phyloP scores from a whole-genome alignment of 1,140 invertebrate species.

The Megathymus violae region DNA sequence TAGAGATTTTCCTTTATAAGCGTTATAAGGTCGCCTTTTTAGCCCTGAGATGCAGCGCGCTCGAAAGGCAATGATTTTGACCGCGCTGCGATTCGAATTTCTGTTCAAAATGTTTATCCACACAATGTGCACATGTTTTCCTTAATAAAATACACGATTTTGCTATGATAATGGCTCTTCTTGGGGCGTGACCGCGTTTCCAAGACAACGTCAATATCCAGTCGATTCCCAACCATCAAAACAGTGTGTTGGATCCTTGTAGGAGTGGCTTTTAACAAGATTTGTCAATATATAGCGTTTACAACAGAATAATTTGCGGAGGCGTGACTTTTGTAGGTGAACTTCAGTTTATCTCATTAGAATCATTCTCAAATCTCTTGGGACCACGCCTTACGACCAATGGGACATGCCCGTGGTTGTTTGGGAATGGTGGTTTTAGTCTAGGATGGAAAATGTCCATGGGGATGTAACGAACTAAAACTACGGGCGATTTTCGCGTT shows the following conservation, averaged over 20 bases:
- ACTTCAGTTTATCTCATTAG: conserved; percentile 51
- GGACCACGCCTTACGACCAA: conserved; percentile 58
- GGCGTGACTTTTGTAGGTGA: conserved; percentile 52
- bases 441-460: conserved; percentile 27
- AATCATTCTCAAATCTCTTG: conserved; percentile 32
- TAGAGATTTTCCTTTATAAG: not conserved
- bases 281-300: conserved; percentile 60
- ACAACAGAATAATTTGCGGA: conserved; percentile 50
- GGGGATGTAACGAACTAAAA: conserved; percentile 8
- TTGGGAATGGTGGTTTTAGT: conserved; percentile 10
- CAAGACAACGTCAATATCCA: conserved; percentile 43
- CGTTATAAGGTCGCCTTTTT: not conserved
- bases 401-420: conserved; percentile 26
- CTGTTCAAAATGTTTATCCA: conserved; percentile 6
- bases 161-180: conserved; percentile 26
- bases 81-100: conserved; percentile 1
- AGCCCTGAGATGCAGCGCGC: conserved; percentile 8
- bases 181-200: conserved; percentile 39
- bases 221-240: conserved; percentile 30
- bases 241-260: conserved; percentile 38
- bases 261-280: conserved; percentile 65
- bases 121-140: conserved; percentile 10
- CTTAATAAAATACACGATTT: conserved; percentile 18
- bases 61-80: conserved; percentile 6
- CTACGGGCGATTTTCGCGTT: conserved; percentile 5